These are phyloP conservation scores for Agrypnia vestita DNA, from an alignment of 1,140 invertebrate genomes.

Conservation along the genomic window DNA sequence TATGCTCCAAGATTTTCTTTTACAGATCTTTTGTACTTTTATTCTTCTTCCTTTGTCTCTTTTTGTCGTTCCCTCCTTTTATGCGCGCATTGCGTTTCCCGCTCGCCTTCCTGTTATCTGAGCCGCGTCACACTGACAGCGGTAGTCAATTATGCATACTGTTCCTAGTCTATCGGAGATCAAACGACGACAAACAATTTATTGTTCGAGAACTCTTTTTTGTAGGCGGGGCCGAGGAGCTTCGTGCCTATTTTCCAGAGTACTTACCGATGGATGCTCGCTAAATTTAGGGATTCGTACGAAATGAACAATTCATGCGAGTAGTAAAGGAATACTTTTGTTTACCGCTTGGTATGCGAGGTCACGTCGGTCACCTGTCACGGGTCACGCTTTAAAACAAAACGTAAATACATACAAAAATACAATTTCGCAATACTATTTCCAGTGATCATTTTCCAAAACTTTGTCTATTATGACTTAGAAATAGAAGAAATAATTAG, in stretches of 20 bases:
- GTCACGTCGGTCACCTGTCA: no score
- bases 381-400: no score
- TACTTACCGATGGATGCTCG: background rate
- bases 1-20: conserved; percentile 24
- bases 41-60: conserved; percentile 1
- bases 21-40: conserved; percentile 1
- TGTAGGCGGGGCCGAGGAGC: background rate
- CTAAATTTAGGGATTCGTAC: no score
- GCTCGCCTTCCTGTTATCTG: background rate
- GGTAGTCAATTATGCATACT: conserved; percentile 37
- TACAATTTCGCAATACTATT: no score
- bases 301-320: no score
- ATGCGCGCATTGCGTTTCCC: background rate
- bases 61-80: conserved; percentile 21
- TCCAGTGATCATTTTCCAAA: no score
- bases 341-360: no score
- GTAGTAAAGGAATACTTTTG: no score
- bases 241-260: background rate
- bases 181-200: conserved; percentile 26
- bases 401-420: no score
- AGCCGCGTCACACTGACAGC: conserved; percentile 24
- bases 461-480: no score
- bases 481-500: no score
- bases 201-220: conserved; percentile 34
- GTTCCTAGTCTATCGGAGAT: conserved; percentile 11